Evolutionary conservation across 2,797 vertebrate species (phyloP).

Genomic region (Trachops cirrhosus): DNA sequence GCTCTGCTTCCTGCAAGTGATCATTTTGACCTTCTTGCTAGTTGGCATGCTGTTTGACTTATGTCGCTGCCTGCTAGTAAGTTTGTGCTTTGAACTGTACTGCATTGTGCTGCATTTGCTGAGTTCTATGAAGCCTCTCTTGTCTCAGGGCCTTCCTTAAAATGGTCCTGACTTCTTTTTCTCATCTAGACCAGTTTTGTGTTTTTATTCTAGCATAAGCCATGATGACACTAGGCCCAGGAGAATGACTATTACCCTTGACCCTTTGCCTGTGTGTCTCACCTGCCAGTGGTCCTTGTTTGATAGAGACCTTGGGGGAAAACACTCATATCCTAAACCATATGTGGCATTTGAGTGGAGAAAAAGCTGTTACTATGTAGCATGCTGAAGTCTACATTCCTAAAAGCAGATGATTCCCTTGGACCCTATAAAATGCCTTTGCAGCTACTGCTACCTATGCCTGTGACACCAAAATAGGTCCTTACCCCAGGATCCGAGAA

Average conservation of each 20-base stretch:
- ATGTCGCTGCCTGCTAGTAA: background rate
- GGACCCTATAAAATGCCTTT: background rate
- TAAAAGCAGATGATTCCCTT: background rate
- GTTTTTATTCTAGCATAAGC: background rate
- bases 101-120: no score
- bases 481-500: background rate
- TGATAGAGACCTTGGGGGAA: background rate
- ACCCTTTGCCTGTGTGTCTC: background rate
- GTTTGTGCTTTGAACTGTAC: background rate
- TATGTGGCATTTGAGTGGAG: background rate
- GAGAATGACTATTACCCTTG: background rate
- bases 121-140: background rate
- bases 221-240: background rate
- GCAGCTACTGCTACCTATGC: background rate
- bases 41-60: background rate
- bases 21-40: background rate
- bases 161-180: background rate
- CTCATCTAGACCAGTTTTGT: background rate
- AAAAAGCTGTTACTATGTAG: background rate
- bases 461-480: background rate
- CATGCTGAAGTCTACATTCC: background rate
- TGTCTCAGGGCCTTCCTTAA: background rate
- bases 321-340: background rate
- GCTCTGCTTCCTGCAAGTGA: background rate
- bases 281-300: background rate